Percentiles rank a stretch among this genome's conserved stretches.
Conservation (phyloP, 1,140 invertebrate species). For the Lethrus apterus region DNA sequence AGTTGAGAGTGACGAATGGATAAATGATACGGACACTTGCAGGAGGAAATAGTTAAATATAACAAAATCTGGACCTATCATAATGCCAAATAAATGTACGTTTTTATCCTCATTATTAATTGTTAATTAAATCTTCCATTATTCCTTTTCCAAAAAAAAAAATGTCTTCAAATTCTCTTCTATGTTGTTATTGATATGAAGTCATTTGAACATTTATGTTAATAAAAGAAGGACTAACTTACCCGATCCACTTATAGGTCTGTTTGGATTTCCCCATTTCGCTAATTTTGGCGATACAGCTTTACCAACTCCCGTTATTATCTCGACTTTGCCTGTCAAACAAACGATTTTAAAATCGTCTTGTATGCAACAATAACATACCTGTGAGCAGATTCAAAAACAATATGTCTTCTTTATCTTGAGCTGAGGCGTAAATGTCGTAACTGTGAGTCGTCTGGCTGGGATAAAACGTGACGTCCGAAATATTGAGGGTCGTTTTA, state of each 20-base stretch:
- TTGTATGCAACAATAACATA: conserved; percentile 23
- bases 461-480: conserved; percentile 71
- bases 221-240: no score
- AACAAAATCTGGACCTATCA: no score
- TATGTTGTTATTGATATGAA: no score
- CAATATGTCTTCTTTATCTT: conserved; percentile 67
- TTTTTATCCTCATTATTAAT: no score
- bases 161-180: no score
- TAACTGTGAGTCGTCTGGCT: conserved; percentile 68
- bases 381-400: conserved; percentile 68
- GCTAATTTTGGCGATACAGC: conserved; percentile 50
- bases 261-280: conserved; percentile 60
- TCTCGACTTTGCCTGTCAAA: conserved; percentile 68
- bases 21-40: no score
- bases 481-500: conserved; percentile 68
- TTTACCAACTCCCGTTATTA: conserved; percentile 66
- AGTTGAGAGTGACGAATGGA: no score
- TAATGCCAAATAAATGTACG: no score
- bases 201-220: no score
- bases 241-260: conserved; percentile 60
- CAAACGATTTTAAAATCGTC: conserved; percentile 7
- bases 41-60: no score
- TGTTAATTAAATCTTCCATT: no score
- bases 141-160: no score
- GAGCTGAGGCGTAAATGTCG: conserved; percentile 66